Evolutionary conservation across 2,113 vertebrate species (phyloP).

Genomic region (Colinus virginianus): DNA sequence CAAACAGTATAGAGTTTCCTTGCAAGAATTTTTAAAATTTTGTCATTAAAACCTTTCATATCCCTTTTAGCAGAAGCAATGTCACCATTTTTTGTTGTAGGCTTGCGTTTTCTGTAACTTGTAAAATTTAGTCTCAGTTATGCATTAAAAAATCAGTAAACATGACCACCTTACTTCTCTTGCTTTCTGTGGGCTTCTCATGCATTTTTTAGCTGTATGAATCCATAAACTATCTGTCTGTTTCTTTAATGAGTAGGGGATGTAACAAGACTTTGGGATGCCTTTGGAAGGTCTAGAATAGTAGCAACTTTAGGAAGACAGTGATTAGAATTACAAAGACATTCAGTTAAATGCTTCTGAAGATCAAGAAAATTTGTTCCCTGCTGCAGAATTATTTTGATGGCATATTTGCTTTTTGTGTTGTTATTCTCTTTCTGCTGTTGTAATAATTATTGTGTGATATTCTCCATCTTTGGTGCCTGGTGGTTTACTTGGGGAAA

Average conservation of each 20-base stretch:
- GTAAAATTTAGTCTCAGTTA: neutral
- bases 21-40: neutral
- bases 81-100: neutral
- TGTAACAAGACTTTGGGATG: neutral
- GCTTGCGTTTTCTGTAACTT: neutral
- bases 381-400: neutral
- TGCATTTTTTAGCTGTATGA: neutral
- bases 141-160: neutral
- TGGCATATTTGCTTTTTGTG: neutral
- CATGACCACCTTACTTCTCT: neutral
- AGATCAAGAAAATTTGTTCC: neutral
- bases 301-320: neutral
- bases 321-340: neutral
- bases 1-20: neutral
- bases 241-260: neutral
- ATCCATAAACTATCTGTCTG: neutral
- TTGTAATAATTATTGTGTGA: neutral
- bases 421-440: neutral
- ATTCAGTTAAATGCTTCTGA: neutral
- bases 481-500: neutral
- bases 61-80: neutral
- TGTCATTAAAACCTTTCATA: neutral
- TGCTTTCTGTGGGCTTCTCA: neutral
- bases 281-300: neutral
- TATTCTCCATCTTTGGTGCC: neutral